Conservation (phyloP, 2,113 vertebrate species). For the Trogon melanurus region DNA sequence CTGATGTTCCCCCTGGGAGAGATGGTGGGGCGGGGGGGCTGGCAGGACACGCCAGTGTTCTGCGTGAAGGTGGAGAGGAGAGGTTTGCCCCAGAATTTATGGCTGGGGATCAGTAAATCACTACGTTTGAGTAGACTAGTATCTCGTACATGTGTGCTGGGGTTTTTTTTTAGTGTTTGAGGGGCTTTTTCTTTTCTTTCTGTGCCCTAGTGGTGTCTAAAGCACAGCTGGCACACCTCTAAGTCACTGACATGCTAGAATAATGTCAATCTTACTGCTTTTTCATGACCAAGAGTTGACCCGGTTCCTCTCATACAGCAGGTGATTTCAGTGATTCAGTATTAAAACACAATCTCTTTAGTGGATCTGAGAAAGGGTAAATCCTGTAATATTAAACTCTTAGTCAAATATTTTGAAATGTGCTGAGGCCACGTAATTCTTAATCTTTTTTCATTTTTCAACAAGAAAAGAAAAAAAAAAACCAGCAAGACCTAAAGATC, state of each 20-base stretch:
- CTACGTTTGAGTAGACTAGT: background rate
- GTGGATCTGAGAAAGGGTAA: background rate
- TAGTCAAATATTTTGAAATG: background rate
- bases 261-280: background rate
- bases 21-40: background rate
- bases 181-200: background rate
- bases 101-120: background rate
- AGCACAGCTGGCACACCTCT: background rate
- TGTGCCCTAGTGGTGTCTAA: background rate
- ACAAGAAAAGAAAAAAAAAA: background rate
- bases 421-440: background rate
- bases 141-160: accelerated
- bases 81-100: background rate
- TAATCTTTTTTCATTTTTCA: background rate
- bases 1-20: background rate
- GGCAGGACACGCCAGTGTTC: accelerated
- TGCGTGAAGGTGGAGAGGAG: background rate
- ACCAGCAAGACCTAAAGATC: background rate
- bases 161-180: background rate
- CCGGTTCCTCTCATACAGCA: background rate
- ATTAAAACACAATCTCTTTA: background rate
- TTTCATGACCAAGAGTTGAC: background rate
- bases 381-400: background rate
- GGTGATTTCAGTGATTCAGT: background rate
- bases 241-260: background rate